Evolutionary conservation across 2,113 vertebrate genomes (phyloP).

Genomic region (Taxidea taxus): DNA sequence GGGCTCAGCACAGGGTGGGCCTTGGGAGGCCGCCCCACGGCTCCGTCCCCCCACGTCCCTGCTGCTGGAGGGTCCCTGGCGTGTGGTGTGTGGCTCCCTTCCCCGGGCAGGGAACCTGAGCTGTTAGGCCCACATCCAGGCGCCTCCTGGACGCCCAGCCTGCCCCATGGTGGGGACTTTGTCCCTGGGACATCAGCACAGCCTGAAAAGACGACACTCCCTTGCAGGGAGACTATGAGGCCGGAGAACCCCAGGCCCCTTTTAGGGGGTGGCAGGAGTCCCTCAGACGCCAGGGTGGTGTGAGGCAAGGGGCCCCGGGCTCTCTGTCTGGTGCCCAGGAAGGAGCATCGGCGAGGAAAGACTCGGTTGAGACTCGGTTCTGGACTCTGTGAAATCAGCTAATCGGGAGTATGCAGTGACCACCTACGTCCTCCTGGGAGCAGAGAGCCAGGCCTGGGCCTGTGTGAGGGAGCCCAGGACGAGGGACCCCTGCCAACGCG

Average conservation of each 20-base stretch:
- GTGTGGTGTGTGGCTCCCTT: no score
- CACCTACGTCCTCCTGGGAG: fast-evolving
- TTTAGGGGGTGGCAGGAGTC: fast-evolving
- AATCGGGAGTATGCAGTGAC: background rate
- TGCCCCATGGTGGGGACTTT: no score
- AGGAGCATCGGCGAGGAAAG: background rate
- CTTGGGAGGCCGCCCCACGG: background rate
- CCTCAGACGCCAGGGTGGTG: fast-evolving
- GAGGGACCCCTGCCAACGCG: fast-evolving
- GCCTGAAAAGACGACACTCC: fast-evolving
- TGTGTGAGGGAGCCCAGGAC: fast-evolving
- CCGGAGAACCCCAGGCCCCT: background rate
- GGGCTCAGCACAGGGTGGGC: background rate
- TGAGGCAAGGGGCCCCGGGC: fast-evolving
- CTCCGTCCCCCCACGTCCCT: fast-evolving
- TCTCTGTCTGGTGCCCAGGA: fast-evolving
- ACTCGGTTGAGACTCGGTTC: fast-evolving
- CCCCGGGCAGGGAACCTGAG: constrained; percentile 4
- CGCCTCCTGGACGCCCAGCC: background rate
- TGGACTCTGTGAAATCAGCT: background rate
- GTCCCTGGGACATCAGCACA: background rate
- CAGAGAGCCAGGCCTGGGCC: background rate
- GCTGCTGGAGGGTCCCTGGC: background rate
- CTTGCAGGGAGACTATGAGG: background rate
- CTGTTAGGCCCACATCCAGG: background rate